Evolutionary conservation across 1,140 invertebrate species (phyloP).

Genomic region (Drosophila sp.): DNA sequence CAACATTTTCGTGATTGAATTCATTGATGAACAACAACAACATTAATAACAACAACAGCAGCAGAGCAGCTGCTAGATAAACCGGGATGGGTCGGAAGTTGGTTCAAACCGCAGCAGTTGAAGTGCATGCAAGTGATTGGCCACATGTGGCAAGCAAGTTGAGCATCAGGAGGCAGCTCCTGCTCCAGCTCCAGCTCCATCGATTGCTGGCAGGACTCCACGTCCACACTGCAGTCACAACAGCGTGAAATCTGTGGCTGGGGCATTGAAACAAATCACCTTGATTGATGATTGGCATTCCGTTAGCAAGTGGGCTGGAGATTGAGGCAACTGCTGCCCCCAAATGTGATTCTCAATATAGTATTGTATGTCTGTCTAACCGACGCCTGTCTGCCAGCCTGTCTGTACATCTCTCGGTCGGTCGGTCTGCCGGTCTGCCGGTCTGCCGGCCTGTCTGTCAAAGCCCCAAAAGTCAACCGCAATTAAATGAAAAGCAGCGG

Average conservation of each 20-base stretch:
- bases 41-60: neutral
- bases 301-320: slow-evolving; percentile 57
- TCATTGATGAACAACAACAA: slow-evolving; percentile 77
- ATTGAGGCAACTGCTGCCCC: slow-evolving; percentile 3
- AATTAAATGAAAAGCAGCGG: slow-evolving; percentile 77
- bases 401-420: slow-evolving; percentile 8
- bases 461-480: slow-evolving; percentile 81
- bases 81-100: neutral
- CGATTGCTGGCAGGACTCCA: slow-evolving; percentile 30
- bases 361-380: slow-evolving; percentile 17
- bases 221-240: slow-evolving; percentile 76
- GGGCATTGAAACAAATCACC: slow-evolving; percentile 82
- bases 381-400: too few species aligned
- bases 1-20: slow-evolving; percentile 81
- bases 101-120: slow-evolving; percentile 62
- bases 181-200: slow-evolving; percentile 23
- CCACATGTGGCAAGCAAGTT: slow-evolving; percentile 73
- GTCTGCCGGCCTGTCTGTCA: slow-evolving; percentile 49
- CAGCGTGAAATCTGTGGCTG: slow-evolving; percentile 79
- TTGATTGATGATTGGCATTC: slow-evolving; percentile 83
- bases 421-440: neutral
- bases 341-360: too few species aligned
- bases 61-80: neutral
- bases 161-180: slow-evolving; percentile 39
- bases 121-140: slow-evolving; percentile 81